A percentile compares a stretch with the other conserved stretches of the same genome.
These are phyloP conservation scores for Syndactyla subalaris DNA, from an alignment of 2,797 vertebrate genomes.

Conservation along the genomic window DNA sequence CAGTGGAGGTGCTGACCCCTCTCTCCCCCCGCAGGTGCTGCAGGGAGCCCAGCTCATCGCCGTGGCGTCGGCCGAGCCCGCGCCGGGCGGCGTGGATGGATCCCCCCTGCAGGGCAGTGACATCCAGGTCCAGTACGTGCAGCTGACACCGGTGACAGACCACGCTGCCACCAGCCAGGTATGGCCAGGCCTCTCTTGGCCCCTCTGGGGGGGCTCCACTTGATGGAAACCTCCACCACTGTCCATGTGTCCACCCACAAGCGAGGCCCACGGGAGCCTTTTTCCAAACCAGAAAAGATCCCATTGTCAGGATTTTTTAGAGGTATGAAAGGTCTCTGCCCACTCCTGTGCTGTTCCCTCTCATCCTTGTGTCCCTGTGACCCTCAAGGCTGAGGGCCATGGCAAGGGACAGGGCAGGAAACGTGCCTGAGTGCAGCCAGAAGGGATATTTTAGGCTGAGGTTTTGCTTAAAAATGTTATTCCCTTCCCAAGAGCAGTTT, in stretches of 20 bases:
- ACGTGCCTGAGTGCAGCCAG: background rate
- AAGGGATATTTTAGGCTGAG: background rate
- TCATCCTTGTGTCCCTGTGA: background rate
- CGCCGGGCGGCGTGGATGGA: constrained; percentile 86
- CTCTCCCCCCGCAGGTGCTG: constrained; percentile 82
- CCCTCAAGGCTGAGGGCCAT: background rate
- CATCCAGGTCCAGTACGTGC: constrained; percentile 98
- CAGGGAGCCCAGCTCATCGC: constrained; percentile 96
- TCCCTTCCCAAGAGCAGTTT: constrained; percentile 10
- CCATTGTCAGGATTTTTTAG: background rate
- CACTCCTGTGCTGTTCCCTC: background rate
- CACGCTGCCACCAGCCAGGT: constrained; percentile 88
- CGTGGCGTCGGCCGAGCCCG: constrained; percentile 90
- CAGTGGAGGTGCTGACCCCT: no score
- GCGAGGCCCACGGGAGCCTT: no score
- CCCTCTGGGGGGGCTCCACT: no score
- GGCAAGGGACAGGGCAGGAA: background rate
- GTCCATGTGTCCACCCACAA: no score
- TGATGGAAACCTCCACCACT: no score
- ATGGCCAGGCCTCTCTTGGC: no score
- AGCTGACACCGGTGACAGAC: constrained; percentile 92
- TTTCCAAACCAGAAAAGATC: background rate
- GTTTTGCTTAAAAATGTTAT: background rate
- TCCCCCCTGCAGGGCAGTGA: constrained; percentile 91
- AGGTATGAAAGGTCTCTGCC: background rate